Evolutionary conservation across 2,113 vertebrate genomes (phyloP).

Genomic region (Lophochroa leadbeateri): DNA sequence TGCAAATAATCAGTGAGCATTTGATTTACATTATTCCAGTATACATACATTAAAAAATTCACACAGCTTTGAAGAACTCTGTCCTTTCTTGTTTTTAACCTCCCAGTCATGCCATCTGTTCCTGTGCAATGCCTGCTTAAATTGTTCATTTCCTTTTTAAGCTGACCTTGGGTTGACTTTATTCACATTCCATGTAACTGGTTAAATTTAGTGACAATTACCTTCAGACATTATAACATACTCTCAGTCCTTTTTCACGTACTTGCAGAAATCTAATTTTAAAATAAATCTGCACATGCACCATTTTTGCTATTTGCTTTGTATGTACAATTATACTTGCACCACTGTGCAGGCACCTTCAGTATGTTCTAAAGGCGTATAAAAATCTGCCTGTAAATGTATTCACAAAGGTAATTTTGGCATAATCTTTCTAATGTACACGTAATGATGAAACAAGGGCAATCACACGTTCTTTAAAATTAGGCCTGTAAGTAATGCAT

Average conservation of each 20-base stretch:
- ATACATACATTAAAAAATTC: not conserved
- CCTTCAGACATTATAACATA: slow-evolving; percentile 17
- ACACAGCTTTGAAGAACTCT: not conserved
- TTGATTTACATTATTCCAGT: not conserved
- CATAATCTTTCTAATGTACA: not conserved
- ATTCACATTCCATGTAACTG: slow-evolving; percentile 12
- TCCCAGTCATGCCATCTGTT: not conserved
- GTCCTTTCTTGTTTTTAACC: slow-evolving; percentile 12
- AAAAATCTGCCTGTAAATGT: not conserved
- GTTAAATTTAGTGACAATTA: slow-evolving; percentile 48
- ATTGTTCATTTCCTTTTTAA: not conserved
- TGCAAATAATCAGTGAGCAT: not conserved
- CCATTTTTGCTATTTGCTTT: slow-evolving; percentile 2
- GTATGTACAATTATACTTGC: not conserved
- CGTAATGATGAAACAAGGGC: not conserved
- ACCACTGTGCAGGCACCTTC: not conserved
- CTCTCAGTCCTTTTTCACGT: not conserved
- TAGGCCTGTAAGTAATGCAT: not conserved
- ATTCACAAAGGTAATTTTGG: not conserved
- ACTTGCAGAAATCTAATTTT: slow-evolving; percentile 35
- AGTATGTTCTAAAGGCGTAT: not conserved
- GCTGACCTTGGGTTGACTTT: slow-evolving; percentile 20
- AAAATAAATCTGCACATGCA: slow-evolving; percentile 6
- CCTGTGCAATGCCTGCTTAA: not conserved
- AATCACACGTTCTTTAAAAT: not conserved